These are phyloP conservation scores for Hypercompe scribonia DNA, from an alignment of 2,888 invertebrate genomes.

Conservation along the genomic window DNA sequence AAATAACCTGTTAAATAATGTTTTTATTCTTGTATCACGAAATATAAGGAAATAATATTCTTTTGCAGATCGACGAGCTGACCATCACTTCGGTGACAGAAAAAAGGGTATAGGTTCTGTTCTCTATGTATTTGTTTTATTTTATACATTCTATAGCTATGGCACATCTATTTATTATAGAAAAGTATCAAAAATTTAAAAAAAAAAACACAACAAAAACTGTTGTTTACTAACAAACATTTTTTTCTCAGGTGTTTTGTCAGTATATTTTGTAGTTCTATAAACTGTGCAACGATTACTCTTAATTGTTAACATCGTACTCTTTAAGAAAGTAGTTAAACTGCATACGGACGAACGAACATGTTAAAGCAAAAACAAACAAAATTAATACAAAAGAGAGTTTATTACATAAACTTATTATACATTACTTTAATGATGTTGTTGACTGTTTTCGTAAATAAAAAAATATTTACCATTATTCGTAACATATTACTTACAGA, in stretches of 20 bases:
- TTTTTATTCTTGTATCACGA: too few relatives aligned
- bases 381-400: neutral
- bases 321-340: too few relatives aligned
- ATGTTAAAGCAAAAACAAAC: neutral
- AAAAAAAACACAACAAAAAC: too few relatives aligned
- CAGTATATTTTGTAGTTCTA: too few relatives aligned
- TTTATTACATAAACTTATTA: neutral
- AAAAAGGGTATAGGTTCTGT: constrained; percentile 45
- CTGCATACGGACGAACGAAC: neutral
- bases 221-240: too few relatives aligned
- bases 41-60: neutral
- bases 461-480: neutral
- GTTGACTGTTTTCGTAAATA: neutral
- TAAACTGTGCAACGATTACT: too few relatives aligned
- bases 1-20: too few relatives aligned
- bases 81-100: constrained; percentile 68
- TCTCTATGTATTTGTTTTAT: neutral
- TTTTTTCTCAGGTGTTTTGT: too few relatives aligned
- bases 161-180: neutral
- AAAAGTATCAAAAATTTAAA: too few relatives aligned
- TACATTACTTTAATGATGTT: too few relatives aligned
- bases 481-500: neutral
- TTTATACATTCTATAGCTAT: constrained; percentile 40
- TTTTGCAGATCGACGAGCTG: constrained; percentile 68
- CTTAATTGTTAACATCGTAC: too few relatives aligned